A percentile compares a stretch with the other conserved stretches of the same genome.
phyloP scores from a whole-genome alignment of 2,113 vertebrate genomes.

The Apteryx owenii region DNA sequence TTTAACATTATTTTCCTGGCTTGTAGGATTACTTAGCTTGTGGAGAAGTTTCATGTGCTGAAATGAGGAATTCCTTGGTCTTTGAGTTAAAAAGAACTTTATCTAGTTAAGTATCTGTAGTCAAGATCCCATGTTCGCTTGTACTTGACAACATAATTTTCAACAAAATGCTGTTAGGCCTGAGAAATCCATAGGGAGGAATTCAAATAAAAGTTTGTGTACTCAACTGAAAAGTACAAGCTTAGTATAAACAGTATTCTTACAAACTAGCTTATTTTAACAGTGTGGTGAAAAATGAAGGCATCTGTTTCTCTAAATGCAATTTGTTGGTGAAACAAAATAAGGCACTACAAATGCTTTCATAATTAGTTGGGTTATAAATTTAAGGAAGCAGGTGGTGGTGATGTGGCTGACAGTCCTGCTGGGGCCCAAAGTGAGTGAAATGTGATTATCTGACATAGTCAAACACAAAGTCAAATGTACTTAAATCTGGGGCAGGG shows the following conservation, averaged over 20 bases:
- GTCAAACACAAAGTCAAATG: neutral
- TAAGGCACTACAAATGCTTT: neutral
- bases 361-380: fast-evolving
- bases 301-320: neutral
- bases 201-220: neutral
- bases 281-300: neutral
- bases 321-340: neutral
- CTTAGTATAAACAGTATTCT: neutral
- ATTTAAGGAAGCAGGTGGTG: neutral
- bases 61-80: neutral
- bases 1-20: neutral
- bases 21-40: neutral
- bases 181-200: neutral
- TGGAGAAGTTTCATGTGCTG: neutral
- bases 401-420: no score
- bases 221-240: neutral
- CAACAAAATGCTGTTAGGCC: neutral
- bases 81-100: neutral
- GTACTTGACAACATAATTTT: neutral
- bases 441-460: fast-evolving
- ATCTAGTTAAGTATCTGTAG: neutral
- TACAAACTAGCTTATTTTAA: neutral
- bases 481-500: neutral
- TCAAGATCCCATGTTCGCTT: neutral
- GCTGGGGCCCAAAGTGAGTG: neutral